Conservation (phyloP, 2,797 vertebrate genomes). For the Gambusia yucatana region DNA sequence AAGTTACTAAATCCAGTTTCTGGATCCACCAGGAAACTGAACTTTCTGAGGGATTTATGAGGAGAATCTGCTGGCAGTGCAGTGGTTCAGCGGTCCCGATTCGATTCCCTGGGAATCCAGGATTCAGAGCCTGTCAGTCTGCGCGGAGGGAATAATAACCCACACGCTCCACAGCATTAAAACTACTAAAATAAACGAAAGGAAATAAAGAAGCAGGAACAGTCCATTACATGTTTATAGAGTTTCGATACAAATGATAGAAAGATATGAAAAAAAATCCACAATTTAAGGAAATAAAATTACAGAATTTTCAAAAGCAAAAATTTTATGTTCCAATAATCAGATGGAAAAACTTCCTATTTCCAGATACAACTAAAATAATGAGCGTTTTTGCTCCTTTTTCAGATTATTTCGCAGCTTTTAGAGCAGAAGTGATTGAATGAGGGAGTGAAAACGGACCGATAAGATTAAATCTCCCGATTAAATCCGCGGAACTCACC, state of each 20-base stretch:
- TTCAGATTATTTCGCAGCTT: neutral
- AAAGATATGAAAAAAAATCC: no score
- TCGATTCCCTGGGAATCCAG: neutral
- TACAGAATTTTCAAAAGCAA: neutral
- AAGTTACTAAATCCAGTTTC: no score
- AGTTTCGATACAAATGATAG: neutral
- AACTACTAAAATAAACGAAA: neutral
- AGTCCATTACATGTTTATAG: neutral
- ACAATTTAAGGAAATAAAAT: neutral
- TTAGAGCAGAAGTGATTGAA: neutral
- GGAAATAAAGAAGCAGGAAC: neutral
- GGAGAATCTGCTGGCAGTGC: neutral
- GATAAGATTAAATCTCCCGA: no score
- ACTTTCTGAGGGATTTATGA: neutral
- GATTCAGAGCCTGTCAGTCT: neutral
- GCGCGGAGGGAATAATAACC: neutral
- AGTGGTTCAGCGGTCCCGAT: no score
- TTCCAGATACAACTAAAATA: neutral
- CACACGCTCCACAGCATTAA: neutral
- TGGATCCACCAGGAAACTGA: neutral
- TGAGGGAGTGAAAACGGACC: neutral
- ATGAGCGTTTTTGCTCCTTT: neutral
- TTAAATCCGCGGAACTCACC: slow-evolving; percentile 44
- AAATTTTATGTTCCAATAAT: neutral
- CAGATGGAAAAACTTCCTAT: neutral